A percentile compares a stretch with the other conserved stretches of the same genome.
These are phyloP conservation scores for Eretmodus cyanostictus DNA, from an alignment of 2,113 vertebrate species.

Conservation along the genomic window DNA sequence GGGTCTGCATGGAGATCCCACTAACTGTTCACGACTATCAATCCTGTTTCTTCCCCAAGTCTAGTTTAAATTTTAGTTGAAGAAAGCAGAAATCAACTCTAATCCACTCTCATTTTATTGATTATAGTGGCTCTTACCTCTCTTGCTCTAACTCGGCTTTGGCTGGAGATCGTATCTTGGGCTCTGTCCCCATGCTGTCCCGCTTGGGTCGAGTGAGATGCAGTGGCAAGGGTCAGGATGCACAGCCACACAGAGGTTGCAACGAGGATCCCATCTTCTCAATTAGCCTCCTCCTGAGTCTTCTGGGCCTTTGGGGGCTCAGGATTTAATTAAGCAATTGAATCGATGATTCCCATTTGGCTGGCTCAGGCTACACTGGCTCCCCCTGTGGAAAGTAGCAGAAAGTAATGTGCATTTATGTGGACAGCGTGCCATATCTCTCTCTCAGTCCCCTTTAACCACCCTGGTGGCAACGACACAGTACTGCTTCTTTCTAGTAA, in stretches of 20 bases:
- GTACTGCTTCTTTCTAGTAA: neutral
- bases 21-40: neutral
- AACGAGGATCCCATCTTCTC: conserved; percentile 22
- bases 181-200: neutral
- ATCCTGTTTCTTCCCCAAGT: neutral
- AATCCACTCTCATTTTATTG: conserved; percentile 44
- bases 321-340: conserved; percentile 53
- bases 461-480: neutral
- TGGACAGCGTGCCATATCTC: neutral
- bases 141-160: neutral
- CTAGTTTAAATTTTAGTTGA: conserved; percentile 2
- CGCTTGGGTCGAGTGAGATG: conserved; percentile 1
- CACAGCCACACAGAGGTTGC: neutral
- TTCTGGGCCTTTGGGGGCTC: neutral
- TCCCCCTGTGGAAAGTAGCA: neutral
- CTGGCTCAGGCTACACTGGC: neutral
- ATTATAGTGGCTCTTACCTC: conserved; percentile 16
- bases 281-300: conserved; percentile 31
- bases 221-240: conserved; percentile 22
- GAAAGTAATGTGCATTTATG: neutral
- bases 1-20: neutral
- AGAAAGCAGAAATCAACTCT: conserved; percentile 2
- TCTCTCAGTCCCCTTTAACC: conserved; percentile 3
- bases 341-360: conserved; percentile 51
- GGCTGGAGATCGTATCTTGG: conserved; percentile 18